A percentile compares a stretch with the other conserved stretches of the same genome.
Conservation (phyloP, 2,797 vertebrate genomes). For the Toxotes lorentzi region DNA sequence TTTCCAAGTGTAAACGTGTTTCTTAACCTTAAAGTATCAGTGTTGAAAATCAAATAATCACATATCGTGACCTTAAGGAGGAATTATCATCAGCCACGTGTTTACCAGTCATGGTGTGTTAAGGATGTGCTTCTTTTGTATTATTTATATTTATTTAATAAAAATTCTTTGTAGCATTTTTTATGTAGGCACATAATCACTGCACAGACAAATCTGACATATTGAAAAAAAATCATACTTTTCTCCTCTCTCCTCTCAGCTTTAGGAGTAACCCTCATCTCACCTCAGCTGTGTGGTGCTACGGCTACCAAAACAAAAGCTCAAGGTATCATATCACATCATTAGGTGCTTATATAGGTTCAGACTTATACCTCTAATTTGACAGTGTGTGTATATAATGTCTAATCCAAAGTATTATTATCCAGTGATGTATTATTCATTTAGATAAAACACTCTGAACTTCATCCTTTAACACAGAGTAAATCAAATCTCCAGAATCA, state of each 20-base stretch:
- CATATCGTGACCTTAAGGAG: not conserved
- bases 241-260: slow-evolving; percentile 67
- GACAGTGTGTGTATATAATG: not conserved
- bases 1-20: slow-evolving; percentile 21
- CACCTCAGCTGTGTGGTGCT: slow-evolving; percentile 87
- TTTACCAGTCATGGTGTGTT: no score
- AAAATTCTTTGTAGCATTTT: not conserved
- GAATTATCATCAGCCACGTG: not conserved
- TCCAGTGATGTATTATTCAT: not conserved
- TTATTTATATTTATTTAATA: no score
- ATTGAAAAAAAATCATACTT: not conserved
- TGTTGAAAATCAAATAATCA: not conserved
- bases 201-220: no score
- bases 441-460: not conserved
- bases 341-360: not conserved
- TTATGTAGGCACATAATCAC: not conserved
- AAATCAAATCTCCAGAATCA: not conserved
- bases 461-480: not conserved
- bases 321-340: slow-evolving; percentile 86
- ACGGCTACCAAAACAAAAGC: slow-evolving; percentile 86
- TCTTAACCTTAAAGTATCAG: not conserved
- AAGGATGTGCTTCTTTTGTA: no score
- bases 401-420: not conserved
- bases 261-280: slow-evolving; percentile 92
- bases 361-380: not conserved